Evolutionary conservation across 2,113 vertebrate species (phyloP), one percentile per base, ranked within the genome.

Genomic region (Tringa solitaria): DNA sequence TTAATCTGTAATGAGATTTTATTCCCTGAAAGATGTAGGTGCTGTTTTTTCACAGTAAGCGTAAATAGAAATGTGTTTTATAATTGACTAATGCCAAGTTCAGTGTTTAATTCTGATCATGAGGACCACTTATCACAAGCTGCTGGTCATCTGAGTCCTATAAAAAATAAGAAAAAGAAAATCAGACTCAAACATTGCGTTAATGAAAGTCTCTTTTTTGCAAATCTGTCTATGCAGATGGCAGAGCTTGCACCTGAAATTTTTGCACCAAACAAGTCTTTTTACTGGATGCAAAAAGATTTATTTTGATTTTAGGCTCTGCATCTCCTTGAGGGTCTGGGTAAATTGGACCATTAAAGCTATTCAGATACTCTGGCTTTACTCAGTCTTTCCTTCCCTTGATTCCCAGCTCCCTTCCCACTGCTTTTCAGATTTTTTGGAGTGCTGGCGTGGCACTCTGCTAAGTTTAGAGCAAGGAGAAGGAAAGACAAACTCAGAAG

Each of bases 141-240:
- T 97, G 97, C 35, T 95, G 97, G 39, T 98, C 97, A 7, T 97
- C 97, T 0, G 91, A 87, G 41, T 98, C 98, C 98, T 98, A 16
- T 56, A 91, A 97, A 79, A 84, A 2, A 92, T 28, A 75, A 69
- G 13, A 46, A 81, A 59, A 84, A 68, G 32, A 72, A 75, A 78
- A 85, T 86, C 54, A 63, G 69, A 32, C 3, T 63, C 68, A 17
- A 84, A 48, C 18, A 27, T 8, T 63, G 13, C 0, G 0, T 63
- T 50, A 79, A 61, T 4, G 4, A 45, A 88, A 57, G 16, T 57
- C 6, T 32, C 13, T 37, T 75, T 90, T 53, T 53, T 28, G 14
- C 37, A 70, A 39, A 75, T 65, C 32, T 64, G 33, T 54, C 37
- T 1, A 1, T 76, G 9, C 6, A 61, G 45, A 18, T 57, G 75